Evolutionary conservation across 2,888 invertebrate genomes (phyloP), one percentile per base, ranked within the genome.

Genomic region (Drosophila paucipuncta): DNA sequence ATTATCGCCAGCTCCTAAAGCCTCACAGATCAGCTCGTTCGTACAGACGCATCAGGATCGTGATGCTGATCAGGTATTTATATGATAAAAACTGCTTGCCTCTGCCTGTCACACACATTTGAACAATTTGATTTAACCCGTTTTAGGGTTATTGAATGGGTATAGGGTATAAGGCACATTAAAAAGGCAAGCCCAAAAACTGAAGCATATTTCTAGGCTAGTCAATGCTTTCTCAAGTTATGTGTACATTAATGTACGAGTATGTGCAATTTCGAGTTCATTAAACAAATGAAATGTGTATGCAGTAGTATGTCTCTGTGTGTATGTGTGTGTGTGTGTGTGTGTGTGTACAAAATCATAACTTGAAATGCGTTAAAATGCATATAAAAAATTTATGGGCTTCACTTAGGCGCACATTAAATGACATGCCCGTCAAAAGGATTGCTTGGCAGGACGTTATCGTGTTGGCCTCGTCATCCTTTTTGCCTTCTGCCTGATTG

Each of bases 381-480:
- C 89, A 86, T 86, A 83, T 90, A 89, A 86, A 83, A 89, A 79
- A 90, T 89, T 73, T 79, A 90, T 89, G 62, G 82, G 84, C 80
- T 63, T 89, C 87, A 90, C 87, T 86, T 86, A 79, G 89, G 84
- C 84, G 82, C 73, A 83, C 84, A 86, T 89, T 77, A 90, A 90
- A 77, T 90, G 90, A 73, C 89, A 81, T 73, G 85, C 78, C 85
- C 74, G 84, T 76, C 84, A 90, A 86, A 83, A 79, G 89, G 84
- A 73, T 83, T 88, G 76, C 59, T 39, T 63, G 43, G 41, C 57
- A 41, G 57, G 57, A 57, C 57, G 30, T 76, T 70, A 76, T 70
- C 77, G 76, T 76, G 53, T 58, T 57, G 64, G 57, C 35, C 49
- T 52, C 68, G 68, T 73, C 76, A 60, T 78, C 59, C 58, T 30